Evolutionary conservation across 2,797 vertebrate species (phyloP).

Genomic region (Gymnoscopelus microlampas): DNA sequence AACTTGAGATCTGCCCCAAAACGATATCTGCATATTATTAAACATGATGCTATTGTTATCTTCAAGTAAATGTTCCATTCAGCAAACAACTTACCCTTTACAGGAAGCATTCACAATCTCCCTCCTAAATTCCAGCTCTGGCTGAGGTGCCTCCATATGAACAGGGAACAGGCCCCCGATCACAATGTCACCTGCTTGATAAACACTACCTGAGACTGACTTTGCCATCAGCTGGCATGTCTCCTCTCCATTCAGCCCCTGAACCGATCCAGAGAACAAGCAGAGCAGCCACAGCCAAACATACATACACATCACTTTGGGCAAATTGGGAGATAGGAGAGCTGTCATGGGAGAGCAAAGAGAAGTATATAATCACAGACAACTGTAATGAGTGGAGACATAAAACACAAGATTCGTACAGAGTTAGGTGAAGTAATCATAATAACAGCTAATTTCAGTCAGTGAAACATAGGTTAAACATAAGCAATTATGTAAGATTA

Average conservation of each 20-base stretch:
- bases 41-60: background rate
- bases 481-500: too few relatives aligned
- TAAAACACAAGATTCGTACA: too few relatives aligned
- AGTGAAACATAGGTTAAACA: too few relatives aligned
- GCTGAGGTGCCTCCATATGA: slow-evolving; percentile 44
- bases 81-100: slow-evolving; percentile 33
- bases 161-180: slow-evolving; percentile 60
- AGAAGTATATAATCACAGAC: too few relatives aligned
- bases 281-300: slow-evolving; percentile 44
- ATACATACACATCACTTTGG: slow-evolving; percentile 37
- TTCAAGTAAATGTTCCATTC: background rate
- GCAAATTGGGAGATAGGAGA: slow-evolving; percentile 12
- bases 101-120: slow-evolving; percentile 23
- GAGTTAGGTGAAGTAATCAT: too few relatives aligned
- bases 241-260: slow-evolving; percentile 22
- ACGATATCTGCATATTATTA: too few relatives aligned
- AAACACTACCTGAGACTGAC: slow-evolving; percentile 51
- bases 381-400: too few relatives aligned
- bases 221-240: slow-evolving; percentile 47
- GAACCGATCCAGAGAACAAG: slow-evolving; percentile 30
- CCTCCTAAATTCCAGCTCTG: slow-evolving; percentile 40
- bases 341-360: too few relatives aligned
- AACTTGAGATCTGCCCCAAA: background rate
- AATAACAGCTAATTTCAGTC: too few relatives aligned
- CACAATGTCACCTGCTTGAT: slow-evolving; percentile 54